Evolutionary conservation across 1,140 invertebrate species (phyloP).

Genomic region (Octopus sinensis): DNA sequence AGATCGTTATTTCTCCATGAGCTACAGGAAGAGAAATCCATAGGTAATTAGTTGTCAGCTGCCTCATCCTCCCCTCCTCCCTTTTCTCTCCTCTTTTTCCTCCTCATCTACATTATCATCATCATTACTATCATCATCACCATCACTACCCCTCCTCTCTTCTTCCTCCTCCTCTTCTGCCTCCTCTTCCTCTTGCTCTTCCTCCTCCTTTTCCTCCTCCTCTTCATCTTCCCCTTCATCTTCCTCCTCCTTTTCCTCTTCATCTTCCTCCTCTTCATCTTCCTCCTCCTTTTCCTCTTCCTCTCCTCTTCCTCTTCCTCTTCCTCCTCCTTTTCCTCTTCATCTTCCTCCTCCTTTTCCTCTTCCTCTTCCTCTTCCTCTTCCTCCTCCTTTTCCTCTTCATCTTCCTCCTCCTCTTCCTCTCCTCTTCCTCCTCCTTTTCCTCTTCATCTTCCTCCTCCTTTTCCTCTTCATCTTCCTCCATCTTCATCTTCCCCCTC

Average conservation of each 20-base stretch:
- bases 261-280: conserved; percentile 8
- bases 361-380: conserved; percentile 8
- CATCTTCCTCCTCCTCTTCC: conserved; percentile 16
- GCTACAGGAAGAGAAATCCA: too few species aligned
- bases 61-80: too few species aligned
- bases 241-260: conserved; percentile 8
- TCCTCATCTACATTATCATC: too few species aligned
- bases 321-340: conserved; percentile 14
- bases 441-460: conserved; percentile 7
- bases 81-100: too few species aligned
- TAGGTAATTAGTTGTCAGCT: too few species aligned
- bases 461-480: neutral
- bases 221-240: neutral
- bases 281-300: conserved; percentile 10
- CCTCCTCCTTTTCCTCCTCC: conserved; percentile 8
- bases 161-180: neutral
- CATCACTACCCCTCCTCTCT: too few species aligned
- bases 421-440: conserved; percentile 12
- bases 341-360: conserved; percentile 4
- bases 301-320: neutral
- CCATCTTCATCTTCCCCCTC: conserved; percentile 10
- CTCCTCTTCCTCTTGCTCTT: conserved; percentile 14
- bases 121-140: too few species aligned
- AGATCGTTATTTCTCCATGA: too few species aligned
- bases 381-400: conserved; percentile 18